Base-by-base conservation (phyloP, 2,888 invertebrate species). In the Synergus umbraculus region DNA sequence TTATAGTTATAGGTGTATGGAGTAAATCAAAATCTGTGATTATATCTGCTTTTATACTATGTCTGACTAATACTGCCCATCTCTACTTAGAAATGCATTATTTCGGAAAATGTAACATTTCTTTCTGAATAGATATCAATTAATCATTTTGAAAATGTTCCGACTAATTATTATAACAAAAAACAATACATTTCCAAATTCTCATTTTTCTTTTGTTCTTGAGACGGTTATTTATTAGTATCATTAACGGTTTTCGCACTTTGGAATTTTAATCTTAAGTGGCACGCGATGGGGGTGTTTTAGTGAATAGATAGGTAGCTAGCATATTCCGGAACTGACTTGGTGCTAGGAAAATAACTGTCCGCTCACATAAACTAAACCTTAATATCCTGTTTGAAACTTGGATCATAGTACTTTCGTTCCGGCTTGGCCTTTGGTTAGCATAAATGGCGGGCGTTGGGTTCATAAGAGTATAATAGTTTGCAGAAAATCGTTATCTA, bases 381-480 rank as follows among this genome's bases (percentile, higher is more conserved):
- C 69, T 22, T 73, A 73, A 54, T 73, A 73, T 73, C 69, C 69
- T 73, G 69, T 54, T 54, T 7, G n/a, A 29, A 49, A 49, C 49
- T 49, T 73, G 15, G 69, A 73, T 49, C 22, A 73, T 54, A 46
- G 69, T 46, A 49, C 49, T 73, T 15, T 73, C 46, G 44, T 44
- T 67, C 69, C 29, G 15, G 15, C 37, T 73, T 73, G 49, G 69
- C 15, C 22, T 49, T 54, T 37, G 29, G 22, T 46, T 67, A 13
- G n/a, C 49, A 73, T 73, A 69, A 69, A 29, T 69, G 66, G 7
- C 43, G 18, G 18, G 13, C 44, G 18, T 60, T 54, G 18, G 22
- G 60, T 60, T 12, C 60, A 60, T 60, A 60, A 10, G 8, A 10
- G 22, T 29, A 18, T 22, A 63, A 63, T 9, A 29, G 29, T 58